phyloP scores from a whole-genome alignment of 2,113 vertebrate genomes.

The Rhinopomastus cyanomelas region DNA sequence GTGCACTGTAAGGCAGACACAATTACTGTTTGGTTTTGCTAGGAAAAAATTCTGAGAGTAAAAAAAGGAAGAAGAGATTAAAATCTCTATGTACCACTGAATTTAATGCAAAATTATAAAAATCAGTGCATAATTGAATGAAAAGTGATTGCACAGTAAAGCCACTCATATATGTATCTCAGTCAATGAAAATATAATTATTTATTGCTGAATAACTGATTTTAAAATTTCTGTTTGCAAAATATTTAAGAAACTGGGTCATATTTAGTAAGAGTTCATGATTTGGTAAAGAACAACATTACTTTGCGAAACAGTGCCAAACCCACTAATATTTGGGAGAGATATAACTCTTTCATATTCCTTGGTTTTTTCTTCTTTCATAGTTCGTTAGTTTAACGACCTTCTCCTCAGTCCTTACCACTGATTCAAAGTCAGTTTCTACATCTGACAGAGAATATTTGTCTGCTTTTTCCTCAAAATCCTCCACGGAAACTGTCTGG shows the following conservation, averaged over 20 bases:
- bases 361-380: neutral
- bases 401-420: accelerated
- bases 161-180: neutral
- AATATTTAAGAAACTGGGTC: neutral
- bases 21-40: neutral
- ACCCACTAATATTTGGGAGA: neutral
- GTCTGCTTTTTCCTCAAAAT: neutral
- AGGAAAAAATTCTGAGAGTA: neutral
- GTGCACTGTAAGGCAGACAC: neutral
- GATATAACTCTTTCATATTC: neutral
- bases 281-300: neutral
- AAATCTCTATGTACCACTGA: neutral
- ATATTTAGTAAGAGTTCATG: neutral
- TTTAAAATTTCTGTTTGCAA: neutral
- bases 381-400: neutral
- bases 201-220: neutral
- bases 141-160: neutral
- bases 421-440: neutral
- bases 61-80: neutral
- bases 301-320: neutral
- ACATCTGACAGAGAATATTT: neutral
- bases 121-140: neutral
- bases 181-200: neutral
- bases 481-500: neutral
- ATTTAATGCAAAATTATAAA: neutral